Evolutionary conservation across 1,140 invertebrate species (phyloP), one percentile per base, ranked within the genome.

Genomic region (Oscheius sp.): DNA sequence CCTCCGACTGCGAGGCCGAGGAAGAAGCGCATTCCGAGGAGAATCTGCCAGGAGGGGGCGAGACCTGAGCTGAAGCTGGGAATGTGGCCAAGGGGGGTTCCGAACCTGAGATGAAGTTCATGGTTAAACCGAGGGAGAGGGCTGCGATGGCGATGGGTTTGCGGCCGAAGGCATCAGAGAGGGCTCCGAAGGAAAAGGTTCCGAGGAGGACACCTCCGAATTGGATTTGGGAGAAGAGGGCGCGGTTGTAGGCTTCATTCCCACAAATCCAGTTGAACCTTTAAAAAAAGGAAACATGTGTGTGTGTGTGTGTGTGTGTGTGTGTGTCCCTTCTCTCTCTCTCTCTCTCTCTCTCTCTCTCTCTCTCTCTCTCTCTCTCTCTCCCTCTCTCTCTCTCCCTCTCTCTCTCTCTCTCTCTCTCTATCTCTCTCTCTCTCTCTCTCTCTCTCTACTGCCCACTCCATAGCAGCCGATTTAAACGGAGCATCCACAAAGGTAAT

Each of bases 1-100:
- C 82, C 82, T 10, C 82, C 82, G 36, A 84, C 76, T 13, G 77
- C 61, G 20, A 80, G 65, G n/a, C 79, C 79, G 36, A 80, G 29
- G 36, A 80, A 67, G 42, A 81, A 79, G 2, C 77, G 64, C 15
- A 75, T 74, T 28, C 58, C 69, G 20, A 82, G 64, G 29, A 82
- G 69, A 63, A 34, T 29, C 0, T 63, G 61, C 32, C 36, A 36
- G 23, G 61, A 18, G 15, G 61, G 61, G 18, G 36, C 15, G 61
- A 63, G 35, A 7, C 26, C 61, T 63, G 26, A 23, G 23, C 42
- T 45, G 13, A 28, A 42, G 13, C 20, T 59, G 13, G 13, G 0
- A 15, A 59, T 59, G 29, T n/a, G 38, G 38, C 38, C 10, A n/a
- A 42, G 38, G 38, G 38, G n/a, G 38, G 38, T 10, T 15, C 29